Base-by-base conservation (phyloP, 2,888 invertebrate genomes). In the Melitaea athalia region DNA sequence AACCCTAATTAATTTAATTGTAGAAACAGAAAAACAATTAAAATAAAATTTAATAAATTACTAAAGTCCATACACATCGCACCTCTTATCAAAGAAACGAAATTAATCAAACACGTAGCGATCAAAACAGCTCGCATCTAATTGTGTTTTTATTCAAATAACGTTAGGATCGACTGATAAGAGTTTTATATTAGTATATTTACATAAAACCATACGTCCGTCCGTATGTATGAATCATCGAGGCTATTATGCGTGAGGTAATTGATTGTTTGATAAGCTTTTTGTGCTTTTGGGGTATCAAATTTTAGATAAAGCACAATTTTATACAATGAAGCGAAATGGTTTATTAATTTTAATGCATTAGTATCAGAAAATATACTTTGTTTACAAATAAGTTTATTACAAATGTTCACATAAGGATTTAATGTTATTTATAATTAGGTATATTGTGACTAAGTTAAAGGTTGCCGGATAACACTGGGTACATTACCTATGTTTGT, bases 61-160 rank as follows among this genome's bases (percentile, higher is more conserved):
- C n/a, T 38, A 38, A 38, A 38, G 38, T 78, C 64, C 75, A 67
- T 43, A 78, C 47, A 75, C 12, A 63, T 42, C 50, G 49, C 17
- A 47, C 72, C 49, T 31, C 70, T 76, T 83, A 86, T 81, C 81
- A 80, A 79, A 78, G 79, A 80, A 75, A 73, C 75, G 81, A 79
- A 63, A 70, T 83, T 82, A 82, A 87, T 82, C 82, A 84, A 85
- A 82, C 81, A 78, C 79, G 76, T 75, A 74, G 77, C 78, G 82
- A 83, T 87, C 88, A 87, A 81, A 87, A 87, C 85, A 88, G 72
- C 78, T 64, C 79, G 77, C 75, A 76, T 80, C 79, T 87, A 87
- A 89, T 88, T 85, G 88, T 84, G 81, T 86, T 87, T 88, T 88
- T 88, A 88, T 89, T 88, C 79, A 87, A 88, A 89, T 89, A 71